Percentiles rank a stretch among this genome's conserved stretches.
phyloP scores from a whole-genome alignment of 2,113 vertebrate genomes.

The Aldabrachelys gigantea region DNA sequence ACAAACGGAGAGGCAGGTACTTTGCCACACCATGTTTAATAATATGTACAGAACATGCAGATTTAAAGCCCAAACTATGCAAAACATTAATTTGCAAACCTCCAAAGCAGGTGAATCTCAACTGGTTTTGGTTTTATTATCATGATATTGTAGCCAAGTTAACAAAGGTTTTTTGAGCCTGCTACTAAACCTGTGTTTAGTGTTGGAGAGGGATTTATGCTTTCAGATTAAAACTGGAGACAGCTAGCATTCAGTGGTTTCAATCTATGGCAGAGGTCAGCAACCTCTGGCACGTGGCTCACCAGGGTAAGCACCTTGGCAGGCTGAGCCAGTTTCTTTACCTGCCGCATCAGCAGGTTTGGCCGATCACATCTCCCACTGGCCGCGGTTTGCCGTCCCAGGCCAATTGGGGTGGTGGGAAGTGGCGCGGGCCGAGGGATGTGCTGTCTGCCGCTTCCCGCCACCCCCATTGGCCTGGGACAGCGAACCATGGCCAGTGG shows the following conservation, averaged over 20 bases:
- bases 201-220: background rate
- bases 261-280: background rate
- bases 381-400: too few species aligned
- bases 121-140: fast-evolving
- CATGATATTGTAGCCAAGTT: background rate
- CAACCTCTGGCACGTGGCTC: too few species aligned
- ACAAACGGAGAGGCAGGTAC: too few species aligned
- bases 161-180: background rate
- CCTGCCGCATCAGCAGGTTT: too few species aligned
- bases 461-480: too few species aligned
- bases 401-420: too few species aligned
- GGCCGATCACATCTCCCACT: too few species aligned
- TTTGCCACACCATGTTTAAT: background rate
- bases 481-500: too few species aligned
- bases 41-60: background rate
- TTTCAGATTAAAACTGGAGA: background rate
- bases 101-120: background rate
- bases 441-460: too few species aligned
- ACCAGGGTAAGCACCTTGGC: too few species aligned
- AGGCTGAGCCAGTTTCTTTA: too few species aligned
- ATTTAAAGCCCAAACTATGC: background rate
- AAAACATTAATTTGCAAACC: background rate
- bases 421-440: too few species aligned
- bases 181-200: background rate
- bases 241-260: background rate